phyloP scores from a whole-genome alignment of 2,888 invertebrate genomes.

The Amphipyra berbera region DNA sequence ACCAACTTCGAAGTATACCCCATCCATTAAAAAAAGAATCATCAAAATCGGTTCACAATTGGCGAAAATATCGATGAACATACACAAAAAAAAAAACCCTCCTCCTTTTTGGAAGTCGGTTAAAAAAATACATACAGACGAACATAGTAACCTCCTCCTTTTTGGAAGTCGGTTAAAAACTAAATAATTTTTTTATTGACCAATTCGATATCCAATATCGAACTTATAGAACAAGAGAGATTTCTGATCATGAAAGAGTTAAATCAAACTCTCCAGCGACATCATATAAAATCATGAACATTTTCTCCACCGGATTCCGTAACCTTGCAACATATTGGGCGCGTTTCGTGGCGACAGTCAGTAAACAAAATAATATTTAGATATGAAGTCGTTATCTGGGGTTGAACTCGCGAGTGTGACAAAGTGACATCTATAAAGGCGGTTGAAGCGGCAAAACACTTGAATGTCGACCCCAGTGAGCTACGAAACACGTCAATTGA shows the following conservation, averaged over 20 bases:
- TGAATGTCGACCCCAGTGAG: constrained; percentile 70
- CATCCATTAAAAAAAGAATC: too few relatives aligned
- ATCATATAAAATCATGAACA: not conserved
- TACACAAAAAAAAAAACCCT: too few relatives aligned
- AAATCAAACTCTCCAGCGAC: not conserved
- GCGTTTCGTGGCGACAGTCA: constrained; percentile 58
- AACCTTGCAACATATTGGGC: constrained; percentile 39
- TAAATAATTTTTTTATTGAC: too few relatives aligned
- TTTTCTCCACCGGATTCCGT: not conserved
- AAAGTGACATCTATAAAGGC: constrained; percentile 83
- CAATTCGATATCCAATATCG: not conserved
- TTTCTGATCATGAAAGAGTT: not conserved
- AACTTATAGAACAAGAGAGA: not conserved
- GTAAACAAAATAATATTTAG: constrained; percentile 67
- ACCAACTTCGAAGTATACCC: too few relatives aligned
- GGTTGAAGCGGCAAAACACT: constrained; percentile 81
- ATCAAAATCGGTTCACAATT: too few relatives aligned
- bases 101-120: too few relatives aligned
- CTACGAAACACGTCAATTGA: constrained; percentile 67
- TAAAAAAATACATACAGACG: too few relatives aligned
- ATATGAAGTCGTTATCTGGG: constrained; percentile 78
- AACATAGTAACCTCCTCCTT: too few relatives aligned
- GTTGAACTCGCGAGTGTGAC: constrained; percentile 78
- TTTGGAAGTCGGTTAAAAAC: too few relatives aligned
- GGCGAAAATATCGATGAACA: too few relatives aligned